These are phyloP conservation scores for Micromesistius poutassou DNA, from an alignment of 2,797 vertebrate species.

Conservation along the genomic window DNA sequence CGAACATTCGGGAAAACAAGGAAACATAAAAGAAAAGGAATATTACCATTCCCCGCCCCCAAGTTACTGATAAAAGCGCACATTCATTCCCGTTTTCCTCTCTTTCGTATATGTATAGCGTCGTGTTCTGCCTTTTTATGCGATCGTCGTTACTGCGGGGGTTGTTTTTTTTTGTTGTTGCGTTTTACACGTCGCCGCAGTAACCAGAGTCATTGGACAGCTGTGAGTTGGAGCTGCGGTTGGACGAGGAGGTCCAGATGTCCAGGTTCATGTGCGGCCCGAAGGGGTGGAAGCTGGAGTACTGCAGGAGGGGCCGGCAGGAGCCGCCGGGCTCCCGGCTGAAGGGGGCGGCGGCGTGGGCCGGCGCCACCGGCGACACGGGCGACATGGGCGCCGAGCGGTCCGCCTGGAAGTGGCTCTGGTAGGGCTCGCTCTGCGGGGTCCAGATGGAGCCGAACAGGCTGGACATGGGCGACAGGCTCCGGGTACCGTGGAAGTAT, in stretches of 20 bases:
- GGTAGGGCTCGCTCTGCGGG: slow-evolving; percentile 89
- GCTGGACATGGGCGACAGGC: slow-evolving; percentile 97
- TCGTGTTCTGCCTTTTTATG: slow-evolving; percentile 47
- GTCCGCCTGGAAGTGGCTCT: slow-evolving; percentile 77
- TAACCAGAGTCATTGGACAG: slow-evolving; percentile 94
- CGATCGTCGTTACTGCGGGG: slow-evolving; percentile 49
- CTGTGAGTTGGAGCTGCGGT: slow-evolving; percentile 89
- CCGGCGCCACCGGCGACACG: slow-evolving; percentile 74
- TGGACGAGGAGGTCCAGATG: slow-evolving; percentile 94
- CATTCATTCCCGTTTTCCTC: slow-evolving; percentile 67
- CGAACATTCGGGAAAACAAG: slow-evolving; percentile 71
- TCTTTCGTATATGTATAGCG: slow-evolving; percentile 33
- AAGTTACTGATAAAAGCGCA: slow-evolving; percentile 70
- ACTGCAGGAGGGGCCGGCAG: slow-evolving; percentile 80
- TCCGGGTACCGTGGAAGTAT: slow-evolving; percentile 94
- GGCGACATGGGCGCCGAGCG: slow-evolving; percentile 75
- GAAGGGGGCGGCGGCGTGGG: slow-evolving; percentile 75
- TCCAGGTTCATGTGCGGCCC: slow-evolving; percentile 98
- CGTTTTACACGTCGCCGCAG: slow-evolving; percentile 78
- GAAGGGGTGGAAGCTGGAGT: slow-evolving; percentile 92
- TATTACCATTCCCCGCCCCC: slow-evolving; percentile 72
- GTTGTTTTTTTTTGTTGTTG: too few relatives aligned
- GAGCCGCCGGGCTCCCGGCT: slow-evolving; percentile 79
- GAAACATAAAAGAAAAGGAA: slow-evolving; percentile 76
- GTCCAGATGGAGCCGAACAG: slow-evolving; percentile 99